Evolutionary conservation across 2,888 invertebrate species (phyloP), one percentile per base, ranked within the genome.

Genomic region (Agriopis marginaria): DNA sequence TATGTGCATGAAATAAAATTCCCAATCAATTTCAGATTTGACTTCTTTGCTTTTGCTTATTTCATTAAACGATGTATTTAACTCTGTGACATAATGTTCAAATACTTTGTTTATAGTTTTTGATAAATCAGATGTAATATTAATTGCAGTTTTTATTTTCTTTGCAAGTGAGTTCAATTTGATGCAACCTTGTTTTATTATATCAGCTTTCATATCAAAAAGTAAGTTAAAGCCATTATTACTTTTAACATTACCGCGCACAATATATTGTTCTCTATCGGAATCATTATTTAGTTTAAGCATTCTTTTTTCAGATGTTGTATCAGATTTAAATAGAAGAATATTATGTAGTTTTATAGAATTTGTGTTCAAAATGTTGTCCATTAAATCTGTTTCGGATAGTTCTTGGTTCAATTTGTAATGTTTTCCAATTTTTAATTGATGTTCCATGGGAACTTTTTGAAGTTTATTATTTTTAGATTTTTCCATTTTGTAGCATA

Each of bases 1-100:
- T 44, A 58, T 45, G 17, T 58, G 17, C 11, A 58, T 10, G 12
- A 58, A 44, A 58, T 44, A 58, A 17, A 17, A 58, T 11, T 58
- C 44, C 17, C 56, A 45, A 44, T 58, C 56, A 23, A 58, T 58
- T 44, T 58, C 44, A 45, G 17, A 11, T 58, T 17, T 17, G 2
- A 44, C 23, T 17, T 58, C 44, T 9, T 39, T 56, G 42, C 42
- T 10, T 42, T 58, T 17, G 14, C 11, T 58, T 58, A 45, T 17
- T 58, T 5, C 44, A 44, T 58, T 10, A 42, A 58, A 58, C 10
- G 44, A 58, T 14, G 10, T 45, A 14, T 58, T 10, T 44, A 58
- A 17, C 6, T 58, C 44, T 11, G 9, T 44, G 11, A 3, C 23
- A 44, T 58, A 58, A 23, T 58, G 12, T 58, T 44, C 17, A 44